phyloP scores from a whole-genome alignment of 2,888 invertebrate genomes.

The Bellardia pandia region DNA sequence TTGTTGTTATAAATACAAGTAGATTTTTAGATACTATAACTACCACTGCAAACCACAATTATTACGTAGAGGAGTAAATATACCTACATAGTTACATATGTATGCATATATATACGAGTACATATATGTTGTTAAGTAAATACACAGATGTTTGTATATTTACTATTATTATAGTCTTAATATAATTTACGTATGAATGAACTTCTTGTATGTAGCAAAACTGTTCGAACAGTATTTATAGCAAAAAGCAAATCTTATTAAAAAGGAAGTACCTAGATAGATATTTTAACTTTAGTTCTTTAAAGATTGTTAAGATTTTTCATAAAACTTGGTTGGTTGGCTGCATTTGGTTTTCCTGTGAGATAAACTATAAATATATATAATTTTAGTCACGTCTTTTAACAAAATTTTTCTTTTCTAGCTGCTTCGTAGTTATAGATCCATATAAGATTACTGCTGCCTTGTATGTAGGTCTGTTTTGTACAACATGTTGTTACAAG shows the following conservation, averaged over 20 bases:
- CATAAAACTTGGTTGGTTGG: conserved; percentile 21
- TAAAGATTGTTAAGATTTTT: conserved; percentile 41
- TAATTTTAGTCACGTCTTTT: conserved; percentile 73
- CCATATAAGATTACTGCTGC: conserved; percentile 62
- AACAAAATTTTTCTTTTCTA: conserved; percentile 53
- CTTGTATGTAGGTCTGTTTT: conserved; percentile 31
- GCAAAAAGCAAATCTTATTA: conserved; percentile 49
- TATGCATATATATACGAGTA: not conserved
- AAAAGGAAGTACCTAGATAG: conserved; percentile 55
- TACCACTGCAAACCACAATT: conserved; percentile 14
- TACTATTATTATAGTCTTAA: conserved; percentile 61
- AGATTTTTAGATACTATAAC: conserved; percentile 50
- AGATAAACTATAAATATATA: conserved; percentile 70
- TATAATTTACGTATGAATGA: conserved; percentile 68
- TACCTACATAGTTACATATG: not conserved
- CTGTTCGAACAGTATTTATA: not conserved
- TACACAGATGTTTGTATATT: conserved; percentile 16
- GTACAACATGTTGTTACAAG: conserved; percentile 18
- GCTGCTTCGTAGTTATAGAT: conserved; percentile 59
- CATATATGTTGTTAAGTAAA: not conserved
- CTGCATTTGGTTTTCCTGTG: conserved; percentile 31
- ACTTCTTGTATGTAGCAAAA: conserved; percentile 17
- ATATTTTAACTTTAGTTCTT: conserved; percentile 33
- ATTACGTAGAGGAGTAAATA: not conserved
- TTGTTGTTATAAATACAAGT: conserved; percentile 62